Percentiles rank a stretch among this genome's conserved stretches.
These are phyloP conservation scores for Scortum barcoo DNA, from an alignment of 2,113 vertebrate genomes.

Conservation along the genomic window DNA sequence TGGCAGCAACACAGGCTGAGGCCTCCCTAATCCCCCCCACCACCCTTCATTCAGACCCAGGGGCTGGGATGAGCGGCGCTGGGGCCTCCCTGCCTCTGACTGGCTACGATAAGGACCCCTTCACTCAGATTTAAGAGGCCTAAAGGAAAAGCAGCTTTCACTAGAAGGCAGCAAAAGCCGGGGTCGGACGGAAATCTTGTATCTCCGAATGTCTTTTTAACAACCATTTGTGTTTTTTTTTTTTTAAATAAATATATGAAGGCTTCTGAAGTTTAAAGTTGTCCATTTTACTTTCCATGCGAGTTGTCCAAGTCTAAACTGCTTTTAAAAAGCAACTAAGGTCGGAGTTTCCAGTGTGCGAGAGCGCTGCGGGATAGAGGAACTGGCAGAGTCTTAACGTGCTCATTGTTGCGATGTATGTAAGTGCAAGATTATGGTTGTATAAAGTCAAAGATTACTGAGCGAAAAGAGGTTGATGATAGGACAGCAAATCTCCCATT, in stretches of 20 bases:
- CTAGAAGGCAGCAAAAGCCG: slow-evolving; percentile 31
- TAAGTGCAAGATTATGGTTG: slow-evolving; percentile 54
- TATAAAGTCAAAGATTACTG: slow-evolving; percentile 42
- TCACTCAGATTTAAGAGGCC: slow-evolving; percentile 67
- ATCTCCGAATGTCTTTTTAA: not conserved
- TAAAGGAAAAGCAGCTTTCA: slow-evolving; percentile 77
- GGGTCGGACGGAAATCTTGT: slow-evolving; percentile 9
- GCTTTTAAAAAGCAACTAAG: not conserved
- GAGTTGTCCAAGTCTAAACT: not conserved
- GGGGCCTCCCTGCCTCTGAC: slow-evolving; percentile 78
- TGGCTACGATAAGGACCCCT: slow-evolving; percentile 75
- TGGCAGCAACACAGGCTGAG: slow-evolving; percentile 83
- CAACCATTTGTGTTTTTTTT: not conserved
- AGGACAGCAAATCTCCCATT: slow-evolving; percentile 15
- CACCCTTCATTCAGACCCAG: slow-evolving; percentile 64
- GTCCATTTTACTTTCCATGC: not conserved
- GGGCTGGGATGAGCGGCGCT: slow-evolving; percentile 62
- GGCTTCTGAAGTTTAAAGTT: not conserved
- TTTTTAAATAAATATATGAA: not conserved
- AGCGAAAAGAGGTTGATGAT: slow-evolving; percentile 29
- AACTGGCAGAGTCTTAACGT: slow-evolving; percentile 9
- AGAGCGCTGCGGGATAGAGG: not conserved
- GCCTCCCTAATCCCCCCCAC: slow-evolving; percentile 70
- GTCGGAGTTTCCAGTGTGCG: not conserved
- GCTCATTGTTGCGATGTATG: slow-evolving; percentile 45